These are phyloP conservation scores for Oreochromis grahami DNA, from an alignment of 2,797 vertebrate genomes.

Conservation along the genomic window DNA sequence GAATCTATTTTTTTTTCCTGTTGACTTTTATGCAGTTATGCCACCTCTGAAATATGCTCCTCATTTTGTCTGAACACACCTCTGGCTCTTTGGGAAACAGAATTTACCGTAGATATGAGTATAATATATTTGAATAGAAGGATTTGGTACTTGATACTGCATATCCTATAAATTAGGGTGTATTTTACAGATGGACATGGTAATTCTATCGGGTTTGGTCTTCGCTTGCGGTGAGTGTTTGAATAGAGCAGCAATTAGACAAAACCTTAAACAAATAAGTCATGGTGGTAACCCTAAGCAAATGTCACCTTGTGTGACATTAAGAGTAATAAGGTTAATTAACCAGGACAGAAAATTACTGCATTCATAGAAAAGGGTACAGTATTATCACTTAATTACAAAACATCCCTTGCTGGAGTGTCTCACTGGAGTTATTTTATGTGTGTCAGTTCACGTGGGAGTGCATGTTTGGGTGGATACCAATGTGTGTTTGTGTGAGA, in stretches of 20 bases:
- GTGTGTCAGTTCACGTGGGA: background rate
- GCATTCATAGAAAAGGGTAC: background rate
- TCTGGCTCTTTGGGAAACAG: background rate
- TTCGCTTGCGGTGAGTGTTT: background rate
- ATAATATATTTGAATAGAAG: background rate
- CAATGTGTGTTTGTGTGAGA: background rate
- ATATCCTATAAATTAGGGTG: background rate
- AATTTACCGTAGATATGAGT: background rate
- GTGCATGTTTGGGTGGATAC: background rate
- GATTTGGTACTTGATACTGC: background rate
- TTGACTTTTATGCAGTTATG: background rate
- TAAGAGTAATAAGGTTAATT: background rate
- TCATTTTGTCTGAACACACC: background rate
- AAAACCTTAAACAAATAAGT: background rate
- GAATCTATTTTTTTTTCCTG: background rate
- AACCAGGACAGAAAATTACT: background rate
- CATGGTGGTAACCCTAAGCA: background rate
- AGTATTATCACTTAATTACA: background rate
- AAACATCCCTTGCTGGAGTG: background rate
- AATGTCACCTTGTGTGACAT: background rate
- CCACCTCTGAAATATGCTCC: background rate
- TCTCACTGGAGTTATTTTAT: background rate
- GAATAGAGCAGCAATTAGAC: background rate
- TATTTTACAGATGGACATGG: background rate
- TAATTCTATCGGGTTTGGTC: background rate